Evolutionary conservation across 2,797 vertebrate species (phyloP), one percentile per base, ranked within the genome.

Genomic region (Sphaeramia orbicularis): DNA sequence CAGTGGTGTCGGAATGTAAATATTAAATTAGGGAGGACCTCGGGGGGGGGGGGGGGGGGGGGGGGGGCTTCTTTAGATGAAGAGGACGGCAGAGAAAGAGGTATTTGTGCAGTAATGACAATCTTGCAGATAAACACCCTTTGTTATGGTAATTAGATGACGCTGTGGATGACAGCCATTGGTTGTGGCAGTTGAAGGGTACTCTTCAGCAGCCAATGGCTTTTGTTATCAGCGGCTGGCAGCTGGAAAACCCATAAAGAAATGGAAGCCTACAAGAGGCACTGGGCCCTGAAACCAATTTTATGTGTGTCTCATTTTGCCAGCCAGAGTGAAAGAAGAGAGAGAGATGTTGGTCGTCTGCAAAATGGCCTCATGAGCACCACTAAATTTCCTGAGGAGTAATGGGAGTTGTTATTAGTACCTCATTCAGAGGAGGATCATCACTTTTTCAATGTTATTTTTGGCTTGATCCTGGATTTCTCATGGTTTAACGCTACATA

Each of bases 151-250:
- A 88, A 92, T 91, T 0, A 54, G 77, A 49, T 67, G 80, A 83
- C 72, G 74, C 80, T n/a, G 49, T 60, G 76, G 87, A 76, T 86
- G 89, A 84, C 89, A 83, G 85, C 78, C 80, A 92, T 91, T 92
- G 90, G 91, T 84, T 89, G 86, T 13, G 77, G 71, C 69, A 1
- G 64, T 24, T 55, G 78, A 80, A 75, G 86, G 81, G 91, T n/a
- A 77, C 89, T 91, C 89, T 85, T 86, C 74, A 78, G 64, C 70
- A 90, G 77, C 91, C 91, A 87, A 78, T 90, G 61, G 83, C 89
- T 92, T 91, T 91, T 91, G 88, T 92, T 91, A 90, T 92, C 90
- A 83, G 85, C 69, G 74, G 74, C 82, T 89, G 86, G 86, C 91
- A 92, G 91, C 89, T 92, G 89, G 86, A 89, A 83, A 86, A 80